Evolutionary conservation across 1,140 invertebrate species (phyloP), one percentile per base, ranked within the genome.

Genomic region (Sycophaga agraensis): DNA sequence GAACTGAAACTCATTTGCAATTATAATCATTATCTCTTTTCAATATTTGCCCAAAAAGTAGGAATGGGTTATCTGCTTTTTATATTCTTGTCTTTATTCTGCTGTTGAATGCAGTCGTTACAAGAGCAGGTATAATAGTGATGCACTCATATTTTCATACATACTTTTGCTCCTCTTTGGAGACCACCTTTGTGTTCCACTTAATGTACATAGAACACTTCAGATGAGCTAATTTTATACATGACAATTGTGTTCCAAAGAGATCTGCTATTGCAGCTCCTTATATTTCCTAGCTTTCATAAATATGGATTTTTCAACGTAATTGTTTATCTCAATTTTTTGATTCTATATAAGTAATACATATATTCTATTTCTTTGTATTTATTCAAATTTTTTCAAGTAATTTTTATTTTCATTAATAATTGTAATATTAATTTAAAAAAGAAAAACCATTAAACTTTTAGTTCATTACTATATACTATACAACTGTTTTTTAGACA

Each of bases 221-320:
- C 19, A 24, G 45, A 57, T 57, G 61, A 31, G 49, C 35, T 64
- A 31, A 31, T 48, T 59, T 51, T 58, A 48, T 19, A n/a, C 53
- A 45, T 28, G 12, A 46, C 43, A 55, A 49, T 37, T 45, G 34
- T 43, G 16, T 3, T 22, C 14, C 16, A 26, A 19, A 42, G 19
- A 31, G 12, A 39, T 24, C 35, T 24, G 43, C 31, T 26, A 14
- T 17, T 34, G 26, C n/a, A n/a, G n/a, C n/a, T n/a, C n/a, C n/a
- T n/a, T n/a, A n/a, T n/a, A n/a, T n/a, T n/a, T n/a, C n/a, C n/a
- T n/a, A n/a, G n/a, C n/a, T n/a, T n/a, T n/a, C n/a, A n/a, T n/a
- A n/a, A n/a, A n/a, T n/a, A n/a, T n/a, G n/a, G n/a, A n/a, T n/a
- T n/a, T n/a, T n/a, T n/a, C n/a, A n/a, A n/a, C n/a, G n/a, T n/a